Percentiles rank a stretch among this genome's conserved stretches.
phyloP scores from a whole-genome alignment of 2,113 vertebrate genomes.

The Larimichthys crocea region DNA sequence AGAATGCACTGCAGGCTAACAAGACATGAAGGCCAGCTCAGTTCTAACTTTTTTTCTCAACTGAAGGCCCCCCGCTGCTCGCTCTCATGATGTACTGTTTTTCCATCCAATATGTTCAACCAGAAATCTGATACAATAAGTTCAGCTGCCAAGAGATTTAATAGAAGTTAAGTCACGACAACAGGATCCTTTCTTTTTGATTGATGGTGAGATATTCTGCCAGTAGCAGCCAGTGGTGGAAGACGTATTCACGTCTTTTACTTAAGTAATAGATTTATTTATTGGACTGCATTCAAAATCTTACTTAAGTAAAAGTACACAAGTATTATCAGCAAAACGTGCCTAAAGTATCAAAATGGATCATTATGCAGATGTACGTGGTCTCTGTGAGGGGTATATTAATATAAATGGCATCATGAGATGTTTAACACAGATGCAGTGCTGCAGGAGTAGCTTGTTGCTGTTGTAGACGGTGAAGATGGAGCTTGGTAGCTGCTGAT shows the following conservation, averaged over 20 bases:
- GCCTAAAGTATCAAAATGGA: too few species aligned
- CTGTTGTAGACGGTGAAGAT: not conserved
- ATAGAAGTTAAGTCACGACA: not conserved
- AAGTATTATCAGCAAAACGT: not conserved
- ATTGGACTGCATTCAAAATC: too few species aligned
- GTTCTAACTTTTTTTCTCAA: too few species aligned
- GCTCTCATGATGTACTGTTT: not conserved
- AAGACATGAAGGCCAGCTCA: too few species aligned
- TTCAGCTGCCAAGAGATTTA: not conserved
- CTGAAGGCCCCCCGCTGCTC: not conserved
- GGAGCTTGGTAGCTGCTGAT: not conserved
- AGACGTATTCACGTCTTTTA: not conserved
- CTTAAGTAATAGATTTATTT: not conserved
- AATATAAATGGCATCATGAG: too few species aligned
- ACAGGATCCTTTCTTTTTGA: not conserved
- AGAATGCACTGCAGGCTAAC: constrained; percentile 3
- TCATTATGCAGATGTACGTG: too few species aligned
- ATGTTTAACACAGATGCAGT: too few species aligned
- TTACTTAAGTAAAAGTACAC: not conserved
- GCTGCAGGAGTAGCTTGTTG: not conserved
- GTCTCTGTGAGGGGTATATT: too few species aligned
- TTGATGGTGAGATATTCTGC: not conserved
- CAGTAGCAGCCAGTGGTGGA: not conserved
- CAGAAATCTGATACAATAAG: not conserved
- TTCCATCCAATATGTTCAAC: not conserved